phyloP scores from a whole-genome alignment of 2,888 invertebrate genomes.

The Endomychus coccineus region DNA sequence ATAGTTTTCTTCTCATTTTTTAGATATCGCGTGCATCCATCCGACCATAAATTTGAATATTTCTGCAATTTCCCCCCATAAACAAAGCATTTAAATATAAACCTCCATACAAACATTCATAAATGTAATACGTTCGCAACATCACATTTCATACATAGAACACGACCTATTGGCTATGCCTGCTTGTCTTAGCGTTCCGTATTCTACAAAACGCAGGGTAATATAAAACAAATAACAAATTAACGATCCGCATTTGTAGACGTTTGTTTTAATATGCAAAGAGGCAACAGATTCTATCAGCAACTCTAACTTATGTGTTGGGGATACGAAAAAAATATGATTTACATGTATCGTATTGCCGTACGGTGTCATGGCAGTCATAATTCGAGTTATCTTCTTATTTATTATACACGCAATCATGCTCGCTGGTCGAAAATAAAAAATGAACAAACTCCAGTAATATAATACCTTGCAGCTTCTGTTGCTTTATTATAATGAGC shows the following conservation, averaged over 20 bases:
- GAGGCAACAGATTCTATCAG: slow-evolving; percentile 32
- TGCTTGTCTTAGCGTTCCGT: not conserved
- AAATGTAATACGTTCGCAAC: too few species aligned
- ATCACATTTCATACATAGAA: too few species aligned
- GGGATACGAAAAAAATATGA: slow-evolving; percentile 21
- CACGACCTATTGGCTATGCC: too few species aligned
- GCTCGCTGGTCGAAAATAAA: slow-evolving; percentile 13
- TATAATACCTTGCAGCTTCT: slow-evolving; percentile 30
- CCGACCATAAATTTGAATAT: too few species aligned
- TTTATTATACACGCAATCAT: slow-evolving; percentile 34
- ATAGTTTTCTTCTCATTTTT: too few species aligned
- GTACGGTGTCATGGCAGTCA: slow-evolving; percentile 36
- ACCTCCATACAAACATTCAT: too few species aligned
- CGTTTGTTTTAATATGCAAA: slow-evolving; percentile 25
- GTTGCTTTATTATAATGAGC: slow-evolving; percentile 16
- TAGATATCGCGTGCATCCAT: too few species aligned
- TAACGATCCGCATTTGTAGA: slow-evolving; percentile 17
- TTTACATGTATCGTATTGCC: slow-evolving; percentile 40
- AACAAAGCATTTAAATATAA: too few species aligned
- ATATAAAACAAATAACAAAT: slow-evolving; percentile 18
- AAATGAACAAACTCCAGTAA: slow-evolving; percentile 24
- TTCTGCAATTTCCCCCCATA: too few species aligned
- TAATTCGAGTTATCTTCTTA: slow-evolving; percentile 40
- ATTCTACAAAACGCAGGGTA: too few species aligned
- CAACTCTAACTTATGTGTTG: slow-evolving; percentile 6